phyloP scores from a whole-genome alignment of 2,888 invertebrate species.

The Cosmia trapezina region DNA sequence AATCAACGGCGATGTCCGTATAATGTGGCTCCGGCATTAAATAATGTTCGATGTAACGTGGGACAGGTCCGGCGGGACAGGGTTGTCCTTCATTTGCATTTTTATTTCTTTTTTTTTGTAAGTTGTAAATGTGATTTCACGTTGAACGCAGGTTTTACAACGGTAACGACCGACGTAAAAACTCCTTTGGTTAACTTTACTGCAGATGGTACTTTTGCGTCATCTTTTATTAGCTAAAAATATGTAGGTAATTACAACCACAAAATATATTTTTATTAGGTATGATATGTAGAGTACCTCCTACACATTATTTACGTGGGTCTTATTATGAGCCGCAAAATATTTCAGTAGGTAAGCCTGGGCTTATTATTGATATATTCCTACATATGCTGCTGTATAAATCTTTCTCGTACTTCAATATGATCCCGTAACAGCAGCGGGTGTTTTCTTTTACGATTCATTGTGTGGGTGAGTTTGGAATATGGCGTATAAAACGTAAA shows the following conservation, averaged over 20 bases:
- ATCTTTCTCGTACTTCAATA: slow-evolving; percentile 57
- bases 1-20: too few species aligned
- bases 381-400: slow-evolving; percentile 36
- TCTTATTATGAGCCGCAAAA: slow-evolving; percentile 50
- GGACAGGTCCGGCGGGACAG: slow-evolving; percentile 27
- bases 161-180: slow-evolving; percentile 32
- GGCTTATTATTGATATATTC: slow-evolving; percentile 55
- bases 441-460: slow-evolving; percentile 57
- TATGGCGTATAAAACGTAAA: slow-evolving; percentile 33
- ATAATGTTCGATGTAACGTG: slow-evolving; percentile 44
- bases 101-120: slow-evolving; percentile 44
- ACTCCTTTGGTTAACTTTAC: slow-evolving; percentile 42
- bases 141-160: slow-evolving; percentile 38
- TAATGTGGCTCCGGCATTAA: too few species aligned
- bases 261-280: slow-evolving; percentile 22
- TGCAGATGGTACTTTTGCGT: slow-evolving; percentile 34
- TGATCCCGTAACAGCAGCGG: slow-evolving; percentile 34
- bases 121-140: slow-evolving; percentile 47
- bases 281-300: background rate
- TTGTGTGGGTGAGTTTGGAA: slow-evolving; percentile 48
- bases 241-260: background rate
- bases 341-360: slow-evolving; percentile 38
- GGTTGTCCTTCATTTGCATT: slow-evolving; percentile 56
- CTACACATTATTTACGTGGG: slow-evolving; percentile 28
- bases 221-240: slow-evolving; percentile 13